A percentile compares a stretch with the other conserved stretches of the same genome.
These are phyloP conservation scores for Acleris sparsana DNA, from an alignment of 2,888 invertebrate species.

Conservation along the genomic window DNA sequence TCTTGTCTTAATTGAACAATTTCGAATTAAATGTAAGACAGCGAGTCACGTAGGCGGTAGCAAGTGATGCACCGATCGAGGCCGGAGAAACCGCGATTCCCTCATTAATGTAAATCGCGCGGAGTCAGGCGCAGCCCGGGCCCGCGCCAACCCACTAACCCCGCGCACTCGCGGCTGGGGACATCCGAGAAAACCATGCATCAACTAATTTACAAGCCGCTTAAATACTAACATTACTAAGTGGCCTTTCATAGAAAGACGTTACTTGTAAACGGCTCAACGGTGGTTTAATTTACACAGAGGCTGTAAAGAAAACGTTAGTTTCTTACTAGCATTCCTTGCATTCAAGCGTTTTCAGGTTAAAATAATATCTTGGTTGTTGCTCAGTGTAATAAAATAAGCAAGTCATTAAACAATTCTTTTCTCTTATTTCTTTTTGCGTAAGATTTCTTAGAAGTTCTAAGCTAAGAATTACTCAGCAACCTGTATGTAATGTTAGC, in stretches of 20 bases:
- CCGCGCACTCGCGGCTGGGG: constrained; percentile 58
- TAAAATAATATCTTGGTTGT: neutral
- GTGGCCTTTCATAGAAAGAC: constrained; percentile 17
- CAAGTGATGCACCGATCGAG: constrained; percentile 60
- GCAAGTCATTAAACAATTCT: constrained; percentile 7
- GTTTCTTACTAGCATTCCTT: no score
- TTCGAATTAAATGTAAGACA: constrained; percentile 55
- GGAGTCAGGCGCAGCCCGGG: constrained; percentile 49
- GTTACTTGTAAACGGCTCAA: neutral
- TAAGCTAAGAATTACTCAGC: constrained; percentile 51
- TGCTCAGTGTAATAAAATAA: constrained; percentile 14
- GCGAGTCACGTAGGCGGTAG: constrained; percentile 62
- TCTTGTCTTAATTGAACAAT: constrained; percentile 59
- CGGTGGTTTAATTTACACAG: neutral
- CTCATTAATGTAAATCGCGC: constrained; percentile 75
- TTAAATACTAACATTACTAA: constrained; percentile 39
- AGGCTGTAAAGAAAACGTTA: no score
- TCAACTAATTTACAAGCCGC: constrained; percentile 38
- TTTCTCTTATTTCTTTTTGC: constrained; percentile 16
- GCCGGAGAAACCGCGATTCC: constrained; percentile 71
- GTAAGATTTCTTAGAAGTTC: constrained; percentile 22
- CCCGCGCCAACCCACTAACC: constrained; percentile 76
- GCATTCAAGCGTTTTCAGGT: no score
- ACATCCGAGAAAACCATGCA: constrained; percentile 50
- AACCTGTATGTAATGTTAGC: constrained; percentile 51